Base-by-base conservation (phyloP, 2,797 vertebrate species). In the Botia almorhae region DNA sequence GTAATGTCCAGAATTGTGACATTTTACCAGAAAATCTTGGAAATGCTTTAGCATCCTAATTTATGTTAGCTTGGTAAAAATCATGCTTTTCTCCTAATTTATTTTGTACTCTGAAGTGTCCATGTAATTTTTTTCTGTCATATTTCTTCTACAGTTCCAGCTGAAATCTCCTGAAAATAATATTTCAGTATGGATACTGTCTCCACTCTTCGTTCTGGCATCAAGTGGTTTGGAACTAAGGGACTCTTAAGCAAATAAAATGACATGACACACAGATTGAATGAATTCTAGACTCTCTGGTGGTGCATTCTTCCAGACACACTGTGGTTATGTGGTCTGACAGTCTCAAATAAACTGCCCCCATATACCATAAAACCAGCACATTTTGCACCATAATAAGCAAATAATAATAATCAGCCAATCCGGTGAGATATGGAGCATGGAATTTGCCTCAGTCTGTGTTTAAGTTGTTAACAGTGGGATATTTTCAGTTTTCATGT, bases 191-290 rank as follows among this genome's bases (percentile, higher is more conserved):
- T 7, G 64, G 19, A 71, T 55, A 53, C 21, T 39, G 53, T 72
- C 69, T 53, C 58, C 46, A 23, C 33, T 72, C 56, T 53, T n/a
- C 69, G 14, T 23, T 79, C 23, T 81, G 76, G 82, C 83, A 79
- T 64, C 58, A 0, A 71, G 50, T 81, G 71, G 39, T 60, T 72
- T 76, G 78, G 70, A 58, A 85, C 64, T 21, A 60, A 53, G 55
- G 77, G 69, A 84, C 81, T 83, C 74, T 76, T 74, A 46, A 36
- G 11, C 19, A 58, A 76, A 84, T 71, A 74, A 68, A 69, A 81
- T 81, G 64, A 78, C 36, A 76, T 76, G 80, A 55, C 53, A 72
- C 80, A 53, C 50, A 51, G 51, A 69, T 64, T 68, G 29, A 17
- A 36, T 69, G 67, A 23, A 64, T 75, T 60, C 71, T 75, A 75